phyloP scores from a whole-genome alignment of 2,113 vertebrate species.

The Uropsilus gracilis region DNA sequence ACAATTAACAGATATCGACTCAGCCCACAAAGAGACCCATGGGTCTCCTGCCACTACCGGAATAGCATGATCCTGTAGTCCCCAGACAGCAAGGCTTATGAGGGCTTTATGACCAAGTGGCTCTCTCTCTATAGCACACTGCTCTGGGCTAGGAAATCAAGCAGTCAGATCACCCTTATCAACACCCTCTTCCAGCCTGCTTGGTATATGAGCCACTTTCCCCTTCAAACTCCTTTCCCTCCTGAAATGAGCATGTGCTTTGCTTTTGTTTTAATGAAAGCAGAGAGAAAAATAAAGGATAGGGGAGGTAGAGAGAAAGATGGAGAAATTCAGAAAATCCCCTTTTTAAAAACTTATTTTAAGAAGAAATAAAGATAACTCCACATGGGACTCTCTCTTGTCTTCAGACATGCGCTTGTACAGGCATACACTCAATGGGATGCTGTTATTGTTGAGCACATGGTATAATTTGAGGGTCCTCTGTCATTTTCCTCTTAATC shows the following conservation, averaged over 20 bases:
- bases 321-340: not conserved
- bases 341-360: not conserved
- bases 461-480: conserved; percentile 17
- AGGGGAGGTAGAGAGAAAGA: not conserved
- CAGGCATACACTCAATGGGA: not conserved
- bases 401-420: not conserved
- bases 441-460: not conserved
- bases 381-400: not conserved
- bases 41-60: not conserved
- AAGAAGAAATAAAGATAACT: conserved; percentile 40
- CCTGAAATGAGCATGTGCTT: not conserved
- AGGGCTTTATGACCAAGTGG: not conserved
- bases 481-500: not conserved
- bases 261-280: conserved; percentile 37
- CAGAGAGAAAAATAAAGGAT: not conserved
- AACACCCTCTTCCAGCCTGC: not conserved
- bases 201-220: not conserved
- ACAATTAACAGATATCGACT: not conserved
- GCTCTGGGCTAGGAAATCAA: not conserved
- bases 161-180: conserved; percentile 9
- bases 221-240: not conserved
- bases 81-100: not conserved
- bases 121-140: not conserved
- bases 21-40: not conserved
- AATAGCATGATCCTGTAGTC: not conserved